These are phyloP conservation scores for Saccostrea glomerata DNA, from an alignment of 1,140 invertebrate genomes.

Conservation along the genomic window DNA sequence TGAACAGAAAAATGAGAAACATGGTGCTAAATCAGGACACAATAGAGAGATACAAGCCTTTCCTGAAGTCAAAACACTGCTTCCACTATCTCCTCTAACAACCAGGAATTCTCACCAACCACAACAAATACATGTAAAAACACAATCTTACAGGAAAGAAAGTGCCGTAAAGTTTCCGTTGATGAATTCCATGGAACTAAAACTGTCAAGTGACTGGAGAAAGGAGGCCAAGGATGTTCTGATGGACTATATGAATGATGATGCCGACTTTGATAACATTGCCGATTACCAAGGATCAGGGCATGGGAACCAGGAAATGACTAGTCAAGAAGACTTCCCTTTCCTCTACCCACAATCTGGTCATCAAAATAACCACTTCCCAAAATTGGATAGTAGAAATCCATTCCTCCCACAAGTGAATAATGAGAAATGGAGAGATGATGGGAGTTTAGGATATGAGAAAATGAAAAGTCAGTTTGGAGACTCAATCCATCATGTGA, in stretches of 20 bases:
- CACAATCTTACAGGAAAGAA: neutral
- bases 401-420: neutral
- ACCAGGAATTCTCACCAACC: neutral
- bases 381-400: no score
- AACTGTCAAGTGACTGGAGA: neutral
- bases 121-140: neutral
- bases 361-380: no score
- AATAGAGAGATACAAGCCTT: neutral
- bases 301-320: neutral
- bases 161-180: neutral
- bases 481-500: slow-evolving; percentile 11
- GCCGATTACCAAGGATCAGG: slow-evolving; percentile 6
- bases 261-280: neutral
- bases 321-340: neutral
- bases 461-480: neutral
- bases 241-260: slow-evolving; percentile 15
- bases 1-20: neutral
- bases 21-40: neutral
- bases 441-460: neutral
- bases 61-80: no score
- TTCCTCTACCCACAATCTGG: neutral
- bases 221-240: neutral
- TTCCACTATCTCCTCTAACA: neutral
- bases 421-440: neutral
- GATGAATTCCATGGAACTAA: slow-evolving; percentile 1